Evolutionary conservation across 2,888 invertebrate species (phyloP).

Genomic region (Rhorus exstirpatorius): DNA sequence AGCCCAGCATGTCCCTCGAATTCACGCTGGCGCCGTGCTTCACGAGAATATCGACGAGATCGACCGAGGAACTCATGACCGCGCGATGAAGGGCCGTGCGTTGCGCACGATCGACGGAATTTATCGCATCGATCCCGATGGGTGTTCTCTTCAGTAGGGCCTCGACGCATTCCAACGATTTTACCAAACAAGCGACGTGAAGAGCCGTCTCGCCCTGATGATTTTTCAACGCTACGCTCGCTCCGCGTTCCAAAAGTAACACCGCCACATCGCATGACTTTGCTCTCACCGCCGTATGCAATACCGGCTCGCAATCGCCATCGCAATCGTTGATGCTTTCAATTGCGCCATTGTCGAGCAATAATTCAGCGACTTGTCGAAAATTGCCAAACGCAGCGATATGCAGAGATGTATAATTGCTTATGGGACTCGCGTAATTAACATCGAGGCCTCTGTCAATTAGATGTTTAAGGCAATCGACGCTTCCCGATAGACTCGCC

Average conservation of each 20-base stretch:
- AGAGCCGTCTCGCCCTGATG: constrained; percentile 86
- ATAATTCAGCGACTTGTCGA: constrained; percentile 83
- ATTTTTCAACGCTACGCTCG: constrained; percentile 84
- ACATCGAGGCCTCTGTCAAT: constrained; percentile 91
- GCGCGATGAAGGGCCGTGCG: constrained; percentile 86
- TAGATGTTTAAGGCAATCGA: constrained; percentile 90
- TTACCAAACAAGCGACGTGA: constrained; percentile 86
- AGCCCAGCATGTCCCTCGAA: constrained; percentile 84
- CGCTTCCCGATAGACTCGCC: constrained; percentile 92
- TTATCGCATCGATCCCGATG: constrained; percentile 83
- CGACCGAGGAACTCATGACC: constrained; percentile 82
- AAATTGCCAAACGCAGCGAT: constrained; percentile 87
- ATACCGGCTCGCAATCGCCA: constrained; percentile 86
- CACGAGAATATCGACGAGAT: constrained; percentile 81
- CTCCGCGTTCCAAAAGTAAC: constrained; percentile 85
- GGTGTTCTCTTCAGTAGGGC: constrained; percentile 77
- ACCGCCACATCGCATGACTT: constrained; percentile 82
- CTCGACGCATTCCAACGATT: constrained; percentile 82
- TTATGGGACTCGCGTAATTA: constrained; percentile 85
- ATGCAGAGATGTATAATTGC: constrained; percentile 86
- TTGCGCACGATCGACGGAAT: constrained; percentile 83
- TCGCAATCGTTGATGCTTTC: constrained; percentile 70
- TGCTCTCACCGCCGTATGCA: constrained; percentile 86
- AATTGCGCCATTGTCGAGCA: constrained; percentile 85
- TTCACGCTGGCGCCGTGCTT: constrained; percentile 83